phyloP scores from a whole-genome alignment of 1,140 invertebrate genomes.

The Anthonomus grandis region DNA sequence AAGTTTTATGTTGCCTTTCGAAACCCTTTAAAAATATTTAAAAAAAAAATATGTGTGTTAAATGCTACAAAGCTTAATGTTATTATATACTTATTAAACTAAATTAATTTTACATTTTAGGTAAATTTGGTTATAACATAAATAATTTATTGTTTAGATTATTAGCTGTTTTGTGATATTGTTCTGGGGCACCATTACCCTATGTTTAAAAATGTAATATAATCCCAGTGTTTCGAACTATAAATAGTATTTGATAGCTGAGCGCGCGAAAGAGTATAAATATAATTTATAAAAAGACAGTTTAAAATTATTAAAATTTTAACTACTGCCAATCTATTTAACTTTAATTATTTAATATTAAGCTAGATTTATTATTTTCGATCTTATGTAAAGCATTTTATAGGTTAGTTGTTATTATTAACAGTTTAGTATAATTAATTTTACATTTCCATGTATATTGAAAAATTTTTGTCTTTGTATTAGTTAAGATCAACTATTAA shows the following conservation, averaged over 20 bases:
- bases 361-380: background rate
- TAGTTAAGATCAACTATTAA: too few relatives aligned
- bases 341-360: constrained; percentile 9
- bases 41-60: too few relatives aligned
- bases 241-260: background rate
- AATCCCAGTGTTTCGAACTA: constrained; percentile 3
- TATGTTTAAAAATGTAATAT: background rate
- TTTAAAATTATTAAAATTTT: constrained; percentile 27
- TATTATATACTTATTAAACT: too few relatives aligned
- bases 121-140: too few relatives aligned
- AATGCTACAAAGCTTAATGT: too few relatives aligned
- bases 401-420: background rate
- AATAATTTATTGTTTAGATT: constrained; percentile 10
- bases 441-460: too few relatives aligned
- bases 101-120: too few relatives aligned
- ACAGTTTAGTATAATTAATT: background rate
- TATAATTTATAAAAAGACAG: constrained; percentile 15
- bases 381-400: background rate
- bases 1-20: too few relatives aligned
- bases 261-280: background rate
- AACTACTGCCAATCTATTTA: constrained; percentile 30
- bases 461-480: too few relatives aligned
- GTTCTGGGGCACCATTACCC: constrained; percentile 6
- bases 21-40: too few relatives aligned
- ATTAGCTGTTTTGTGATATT: constrained; percentile 20